Conservation (phyloP, 2,113 vertebrate species). For the Fregetta grallaria region DNA sequence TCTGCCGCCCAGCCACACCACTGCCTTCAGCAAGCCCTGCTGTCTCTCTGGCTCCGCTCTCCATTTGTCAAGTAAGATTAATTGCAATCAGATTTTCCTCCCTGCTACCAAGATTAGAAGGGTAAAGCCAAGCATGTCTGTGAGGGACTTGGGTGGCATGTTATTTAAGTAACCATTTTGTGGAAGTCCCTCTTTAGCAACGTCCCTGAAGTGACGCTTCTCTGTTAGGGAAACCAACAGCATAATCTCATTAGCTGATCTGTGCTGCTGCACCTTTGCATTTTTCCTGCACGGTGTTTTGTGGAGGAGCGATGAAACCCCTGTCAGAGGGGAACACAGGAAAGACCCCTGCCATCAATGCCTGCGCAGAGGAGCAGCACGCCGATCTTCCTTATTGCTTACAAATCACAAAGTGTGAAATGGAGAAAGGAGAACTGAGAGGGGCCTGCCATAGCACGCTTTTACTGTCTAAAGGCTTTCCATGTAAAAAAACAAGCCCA, state of each 20-base stretch:
- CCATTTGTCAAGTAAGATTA: neutral
- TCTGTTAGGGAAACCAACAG: neutral
- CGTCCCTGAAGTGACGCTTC: neutral
- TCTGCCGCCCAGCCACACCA: neutral
- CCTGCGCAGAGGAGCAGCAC: neutral
- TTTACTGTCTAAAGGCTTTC: neutral
- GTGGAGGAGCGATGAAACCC: neutral
- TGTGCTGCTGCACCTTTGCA: neutral
- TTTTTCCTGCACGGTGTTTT: neutral
- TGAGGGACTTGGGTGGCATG: rapidly evolving
- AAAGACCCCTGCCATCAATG: neutral
- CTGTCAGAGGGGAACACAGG: neutral
- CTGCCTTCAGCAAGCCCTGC: neutral
- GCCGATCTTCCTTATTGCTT: neutral
- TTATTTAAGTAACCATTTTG: neutral
- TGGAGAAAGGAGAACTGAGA: neutral
- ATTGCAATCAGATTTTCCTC: neutral
- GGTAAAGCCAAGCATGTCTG: neutral
- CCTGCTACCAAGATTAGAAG: neutral
- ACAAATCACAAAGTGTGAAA: neutral
- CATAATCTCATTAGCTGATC: neutral
- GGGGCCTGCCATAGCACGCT: neutral
- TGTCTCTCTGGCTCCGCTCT: neutral
- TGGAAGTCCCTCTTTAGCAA: neutral
- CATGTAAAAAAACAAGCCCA: neutral